Conservation (phyloP, 2,888 invertebrate species). For the Neoscelio sp. region DNA sequence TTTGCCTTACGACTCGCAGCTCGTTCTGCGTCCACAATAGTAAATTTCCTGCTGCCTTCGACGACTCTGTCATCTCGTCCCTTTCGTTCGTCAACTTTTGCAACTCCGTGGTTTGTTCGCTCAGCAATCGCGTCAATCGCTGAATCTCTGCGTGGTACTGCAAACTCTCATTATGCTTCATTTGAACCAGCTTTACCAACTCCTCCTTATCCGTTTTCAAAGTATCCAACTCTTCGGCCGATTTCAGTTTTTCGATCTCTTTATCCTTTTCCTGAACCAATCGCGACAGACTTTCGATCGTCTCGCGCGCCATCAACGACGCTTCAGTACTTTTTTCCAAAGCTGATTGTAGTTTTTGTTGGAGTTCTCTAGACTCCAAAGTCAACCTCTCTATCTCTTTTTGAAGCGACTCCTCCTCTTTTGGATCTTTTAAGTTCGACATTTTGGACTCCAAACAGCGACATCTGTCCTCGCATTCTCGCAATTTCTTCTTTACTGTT, state of each 20-base stretch:
- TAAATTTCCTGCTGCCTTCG: constrained; percentile 77
- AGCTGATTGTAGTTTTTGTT: constrained; percentile 64
- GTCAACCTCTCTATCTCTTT: constrained; percentile 51
- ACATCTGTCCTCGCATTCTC: background rate
- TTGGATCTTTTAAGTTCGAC: too few relatives aligned
- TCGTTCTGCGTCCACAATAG: constrained; percentile 79
- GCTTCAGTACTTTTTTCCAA: constrained; percentile 78
- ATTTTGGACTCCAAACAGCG: constrained; percentile 12
- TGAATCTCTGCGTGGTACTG: constrained; percentile 95
- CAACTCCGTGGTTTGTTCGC: constrained; percentile 75
- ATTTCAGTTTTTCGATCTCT: constrained; percentile 78
- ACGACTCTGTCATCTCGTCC: constrained; percentile 77
- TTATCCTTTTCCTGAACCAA: constrained; percentile 82
- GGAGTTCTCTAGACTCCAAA: constrained; percentile 55
- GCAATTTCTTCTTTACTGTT: background rate
- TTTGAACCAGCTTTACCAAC: constrained; percentile 88
- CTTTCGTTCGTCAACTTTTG: constrained; percentile 83
- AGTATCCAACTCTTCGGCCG: constrained; percentile 66
- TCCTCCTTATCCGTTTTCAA: constrained; percentile 87
- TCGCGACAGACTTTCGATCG: constrained; percentile 79
- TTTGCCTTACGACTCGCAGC: constrained; percentile 76
- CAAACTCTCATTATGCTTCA: constrained; percentile 93
- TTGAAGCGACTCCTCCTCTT: constrained; percentile 5
- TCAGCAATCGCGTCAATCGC: constrained; percentile 86
- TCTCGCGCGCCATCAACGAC: constrained; percentile 77